A percentile compares a stretch with the other conserved stretches of the same genome.
Conservation (phyloP, 1,140 invertebrate genomes). For the Anadara kagoshimensis region DNA sequence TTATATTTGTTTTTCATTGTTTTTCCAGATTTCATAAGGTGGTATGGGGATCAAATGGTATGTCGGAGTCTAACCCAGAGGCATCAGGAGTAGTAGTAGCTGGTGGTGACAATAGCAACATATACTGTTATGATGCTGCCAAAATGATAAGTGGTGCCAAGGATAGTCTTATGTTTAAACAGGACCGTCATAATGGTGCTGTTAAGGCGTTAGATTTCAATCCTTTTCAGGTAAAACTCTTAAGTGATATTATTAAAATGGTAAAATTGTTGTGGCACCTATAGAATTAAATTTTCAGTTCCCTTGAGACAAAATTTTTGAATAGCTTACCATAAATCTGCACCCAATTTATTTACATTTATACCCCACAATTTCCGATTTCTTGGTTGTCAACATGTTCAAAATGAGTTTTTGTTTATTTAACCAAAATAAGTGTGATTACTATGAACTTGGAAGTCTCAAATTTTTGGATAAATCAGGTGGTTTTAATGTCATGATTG, state of each 20-base stretch:
- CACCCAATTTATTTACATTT: too few species aligned
- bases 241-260: neutral
- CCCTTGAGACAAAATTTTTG: too few species aligned
- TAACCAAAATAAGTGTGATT: too few species aligned
- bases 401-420: too few species aligned
- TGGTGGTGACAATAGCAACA: constrained; percentile 89
- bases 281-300: too few species aligned
- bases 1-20: constrained; percentile 1
- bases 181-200: constrained; percentile 88
- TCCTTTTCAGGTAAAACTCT: constrained; percentile 81
- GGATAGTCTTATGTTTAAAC: constrained; percentile 82
- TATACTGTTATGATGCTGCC: constrained; percentile 90
- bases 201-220: constrained; percentile 94
- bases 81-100: constrained; percentile 87
- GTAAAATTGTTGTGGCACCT: too few species aligned
- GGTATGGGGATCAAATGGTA: constrained; percentile 86
- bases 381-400: too few species aligned
- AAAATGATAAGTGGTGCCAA: constrained; percentile 78
- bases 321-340: too few species aligned
- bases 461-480: too few species aligned
- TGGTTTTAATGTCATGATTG: too few species aligned
- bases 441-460: too few species aligned
- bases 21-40: constrained; percentile 93
- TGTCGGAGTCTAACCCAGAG: constrained; percentile 72
- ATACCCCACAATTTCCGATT: too few species aligned